Base-by-base conservation (phyloP, 1,140 invertebrate species). In the Metaphire vulgaris region DNA sequence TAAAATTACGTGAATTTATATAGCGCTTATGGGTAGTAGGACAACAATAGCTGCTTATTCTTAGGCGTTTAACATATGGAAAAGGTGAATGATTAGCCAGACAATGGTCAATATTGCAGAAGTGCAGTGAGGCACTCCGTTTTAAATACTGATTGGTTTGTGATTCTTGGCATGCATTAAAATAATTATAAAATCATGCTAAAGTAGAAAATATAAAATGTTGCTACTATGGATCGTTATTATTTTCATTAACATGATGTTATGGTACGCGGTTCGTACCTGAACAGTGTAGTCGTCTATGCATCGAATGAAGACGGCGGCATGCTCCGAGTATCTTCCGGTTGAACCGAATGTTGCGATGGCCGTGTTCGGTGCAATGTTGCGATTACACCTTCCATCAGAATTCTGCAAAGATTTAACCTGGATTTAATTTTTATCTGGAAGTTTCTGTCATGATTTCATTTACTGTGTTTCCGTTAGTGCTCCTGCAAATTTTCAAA, bases 291-390 rank as follows among this genome's bases (percentile, higher is more conserved):
- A 12, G 67, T 69, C 30, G n/a, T 31, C 67, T 26, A 28, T 26
- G 31, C 67, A 69, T 26, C n/a, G 2, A 14, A 69, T 31, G 67
- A 69, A 69, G n/a, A 69, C 30, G n/a, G 67, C 67, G 2, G 67
- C 67, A 69, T 69, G 67, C 14, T 26, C 67, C 2, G 6, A 69
- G n/a, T 69, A 69, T 26, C 30, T 69, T 6, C n/a, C 30, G n/a
- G 6, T 26, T 14, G n/a, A 28, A 21, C 6, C 21, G 67, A 69
- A 69, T 26, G 67, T 69, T 12, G 67, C 67, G 26, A 69, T 69
- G n/a, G 67, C 67, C n/a, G 67, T 69, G n/a, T 69, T 69, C 2
- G 67, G 2, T 26, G 67, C n/a, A 12, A 69, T 69, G 67, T 69
- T 69, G 2, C 30, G n/a, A 26, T 69, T 69, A 26, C 67, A 69